Percentiles rank a stretch among this genome's conserved stretches.
phyloP scores from a whole-genome alignment of 2,797 vertebrate species.

The Cyclopterus lumpus region DNA sequence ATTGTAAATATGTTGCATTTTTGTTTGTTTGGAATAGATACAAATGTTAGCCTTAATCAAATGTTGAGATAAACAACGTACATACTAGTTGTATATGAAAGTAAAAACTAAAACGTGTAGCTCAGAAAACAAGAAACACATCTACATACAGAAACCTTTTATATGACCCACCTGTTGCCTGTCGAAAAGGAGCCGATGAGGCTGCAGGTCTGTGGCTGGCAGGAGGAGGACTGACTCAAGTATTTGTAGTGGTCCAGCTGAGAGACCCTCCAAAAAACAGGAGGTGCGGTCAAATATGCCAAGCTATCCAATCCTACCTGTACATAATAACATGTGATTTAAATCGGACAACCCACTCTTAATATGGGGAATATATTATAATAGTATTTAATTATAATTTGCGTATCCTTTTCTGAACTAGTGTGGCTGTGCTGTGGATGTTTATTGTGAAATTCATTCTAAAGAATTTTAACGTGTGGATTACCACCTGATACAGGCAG shows the following conservation, averaged over 20 bases:
- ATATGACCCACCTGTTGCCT: conserved; percentile 56
- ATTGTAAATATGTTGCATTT: neutral
- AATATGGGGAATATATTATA: neutral
- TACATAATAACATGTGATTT: neutral
- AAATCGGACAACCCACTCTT: neutral
- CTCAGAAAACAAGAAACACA: neutral
- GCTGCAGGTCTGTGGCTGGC: conserved; percentile 22
- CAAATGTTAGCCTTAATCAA: neutral
- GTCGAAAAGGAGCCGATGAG: neutral
- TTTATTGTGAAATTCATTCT: neutral
- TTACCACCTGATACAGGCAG: neutral
- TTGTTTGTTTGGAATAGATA: neutral
- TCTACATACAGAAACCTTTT: neutral
- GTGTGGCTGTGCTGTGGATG: neutral
- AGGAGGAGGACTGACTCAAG: conserved; percentile 10
- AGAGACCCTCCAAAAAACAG: conserved; percentile 22
- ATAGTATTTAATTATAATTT: neutral
- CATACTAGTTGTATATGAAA: neutral
- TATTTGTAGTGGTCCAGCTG: conserved; percentile 50
- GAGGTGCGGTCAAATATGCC: conserved; percentile 64
- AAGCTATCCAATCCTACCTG: conserved; percentile 38
- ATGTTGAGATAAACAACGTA: neutral
- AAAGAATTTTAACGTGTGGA: neutral
- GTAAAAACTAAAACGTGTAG: neutral
- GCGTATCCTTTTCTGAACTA: rapidly evolving